Conservation (phyloP, 1,140 invertebrate species). For the Drosophila rufa region DNA sequence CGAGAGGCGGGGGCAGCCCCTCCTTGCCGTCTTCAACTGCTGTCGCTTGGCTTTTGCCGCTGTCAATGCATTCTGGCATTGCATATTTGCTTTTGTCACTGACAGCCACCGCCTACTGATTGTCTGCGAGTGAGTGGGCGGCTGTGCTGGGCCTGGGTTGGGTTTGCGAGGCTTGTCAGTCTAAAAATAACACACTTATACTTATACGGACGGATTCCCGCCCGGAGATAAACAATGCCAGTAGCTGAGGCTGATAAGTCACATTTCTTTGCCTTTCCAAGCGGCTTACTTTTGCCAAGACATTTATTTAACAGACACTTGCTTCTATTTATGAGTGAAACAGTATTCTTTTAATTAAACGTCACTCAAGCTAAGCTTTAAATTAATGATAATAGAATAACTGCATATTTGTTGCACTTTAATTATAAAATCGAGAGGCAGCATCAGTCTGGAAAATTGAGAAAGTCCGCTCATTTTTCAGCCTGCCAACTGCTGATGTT, state of each 20-base stretch:
- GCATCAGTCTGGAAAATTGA: slow-evolving; percentile 2
- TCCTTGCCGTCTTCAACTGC: slow-evolving; percentile 5
- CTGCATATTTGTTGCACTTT: slow-evolving; percentile 2
- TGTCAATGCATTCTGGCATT: slow-evolving; percentile 68
- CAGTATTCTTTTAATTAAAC: slow-evolving; percentile 15
- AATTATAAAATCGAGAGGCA: slow-evolving; percentile 17
- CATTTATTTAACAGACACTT: slow-evolving; percentile 17
- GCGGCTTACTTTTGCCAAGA: slow-evolving; percentile 11
- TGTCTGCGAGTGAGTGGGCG: slow-evolving; percentile 22
- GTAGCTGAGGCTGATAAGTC: slow-evolving; percentile 33
- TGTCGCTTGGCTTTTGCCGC: slow-evolving; percentile 25
- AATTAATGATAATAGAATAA: neutral
- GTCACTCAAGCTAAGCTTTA: slow-evolving; percentile 5
- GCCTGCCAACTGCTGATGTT: neutral
- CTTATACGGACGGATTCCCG: slow-evolving; percentile 4
- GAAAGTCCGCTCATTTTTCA: slow-evolving; percentile 21
- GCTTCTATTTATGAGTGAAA: slow-evolving; percentile 22
- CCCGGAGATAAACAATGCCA: slow-evolving; percentile 29
- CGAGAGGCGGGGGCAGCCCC: slow-evolving; percentile 9
- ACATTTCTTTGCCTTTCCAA: slow-evolving; percentile 6
- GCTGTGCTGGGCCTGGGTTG: slow-evolving; percentile 15
- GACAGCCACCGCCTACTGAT: slow-evolving; percentile 40
- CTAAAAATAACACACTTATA: slow-evolving; percentile 40
- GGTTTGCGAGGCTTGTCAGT: slow-evolving; percentile 9
- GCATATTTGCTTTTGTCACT: slow-evolving; percentile 47